Evolutionary conservation across 2,113 vertebrate species (phyloP).

Genomic region (Astatoreochromis straeleni): DNA sequence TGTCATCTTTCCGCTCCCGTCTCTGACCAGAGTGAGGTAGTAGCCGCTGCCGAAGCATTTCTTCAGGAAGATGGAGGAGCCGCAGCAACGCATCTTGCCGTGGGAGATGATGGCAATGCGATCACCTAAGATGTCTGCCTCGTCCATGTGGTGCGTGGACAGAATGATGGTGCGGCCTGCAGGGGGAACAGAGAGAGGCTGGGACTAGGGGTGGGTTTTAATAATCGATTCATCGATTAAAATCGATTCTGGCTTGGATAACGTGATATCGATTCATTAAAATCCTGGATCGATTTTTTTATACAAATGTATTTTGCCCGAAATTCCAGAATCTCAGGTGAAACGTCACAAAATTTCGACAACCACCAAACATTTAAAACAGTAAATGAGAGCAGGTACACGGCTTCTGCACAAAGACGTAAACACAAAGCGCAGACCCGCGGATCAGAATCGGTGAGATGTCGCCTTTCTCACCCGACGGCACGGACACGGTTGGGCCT

Average conservation of each 20-base stretch:
- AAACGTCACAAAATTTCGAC: too few species aligned
- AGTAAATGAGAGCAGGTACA: too few species aligned
- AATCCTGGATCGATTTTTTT: background rate
- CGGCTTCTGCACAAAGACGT: too few species aligned
- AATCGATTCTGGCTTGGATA: background rate
- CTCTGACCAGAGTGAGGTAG: slow-evolving; percentile 88
- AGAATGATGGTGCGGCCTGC: slow-evolving; percentile 93
- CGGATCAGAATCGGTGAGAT: too few species aligned
- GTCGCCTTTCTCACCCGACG: too few species aligned
- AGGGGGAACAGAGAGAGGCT: background rate
- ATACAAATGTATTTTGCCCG: too few species aligned
- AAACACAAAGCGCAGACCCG: too few species aligned
- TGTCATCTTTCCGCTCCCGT: slow-evolving; percentile 63
- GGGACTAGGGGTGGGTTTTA: background rate
- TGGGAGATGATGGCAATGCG: slow-evolving; percentile 94
- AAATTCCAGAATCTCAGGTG: too few species aligned
- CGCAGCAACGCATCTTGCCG: slow-evolving; percentile 90
- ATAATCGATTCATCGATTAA: background rate
- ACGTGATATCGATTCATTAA: background rate
- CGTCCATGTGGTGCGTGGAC: slow-evolving; percentile 97
- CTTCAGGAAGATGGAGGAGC: slow-evolving; percentile 93
- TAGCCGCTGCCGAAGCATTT: slow-evolving; percentile 93
- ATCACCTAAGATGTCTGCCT: slow-evolving; percentile 93
- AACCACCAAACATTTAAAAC: too few species aligned
- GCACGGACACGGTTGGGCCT: too few species aligned